Evolutionary conservation across 2,888 invertebrate species (phyloP), one percentile per base, ranked within the genome.

Genomic region (Agonopterix alstromeriana): DNA sequence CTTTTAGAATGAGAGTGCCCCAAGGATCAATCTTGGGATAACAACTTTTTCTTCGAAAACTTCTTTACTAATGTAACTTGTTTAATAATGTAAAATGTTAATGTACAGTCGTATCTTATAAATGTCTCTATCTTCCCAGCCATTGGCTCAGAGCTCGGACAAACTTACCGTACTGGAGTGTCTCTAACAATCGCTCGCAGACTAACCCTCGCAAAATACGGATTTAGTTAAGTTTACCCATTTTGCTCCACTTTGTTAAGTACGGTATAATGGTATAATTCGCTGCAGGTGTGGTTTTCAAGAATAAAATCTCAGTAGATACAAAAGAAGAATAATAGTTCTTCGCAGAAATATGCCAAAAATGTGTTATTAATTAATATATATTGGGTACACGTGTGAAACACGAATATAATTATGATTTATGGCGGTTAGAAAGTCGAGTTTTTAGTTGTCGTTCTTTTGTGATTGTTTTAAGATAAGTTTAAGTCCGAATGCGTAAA

Each of bases 141-240:
- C 60, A 53, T 53, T 57, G 58, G 59, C 61, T 57, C 56, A 58
- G 56, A 61, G 53, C 54, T 56, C 53, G 55, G 48, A 57, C 65
- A 58, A 70, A 70, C 72, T 75, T 67, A 70, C 69, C 72, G 67
- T 66, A 65, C 68, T 76, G 71, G 67, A 83, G 82, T 78, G 76
- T 66, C 73, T 64, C 62, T 67, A 70, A 68, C 70, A 65, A 70
- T 65, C 66, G 65, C 68, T 69, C 64, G 42, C 38, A 63, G 62
- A 62, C 61, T 63, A 57, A 60, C 64, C 55, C 51, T 59, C 60
- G 60, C 71, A 76, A 49, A 85, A 85, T 86, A 82, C 81, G 85
- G 85, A 82, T 82, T 84, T 80, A 78, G 74, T 82, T 77, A 40
- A 77, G 71, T 72, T 76, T 70, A 63, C 56, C 63, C 57, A 59